phyloP scores from a whole-genome alignment of 1,140 invertebrate genomes.

The Lineus longissimus region DNA sequence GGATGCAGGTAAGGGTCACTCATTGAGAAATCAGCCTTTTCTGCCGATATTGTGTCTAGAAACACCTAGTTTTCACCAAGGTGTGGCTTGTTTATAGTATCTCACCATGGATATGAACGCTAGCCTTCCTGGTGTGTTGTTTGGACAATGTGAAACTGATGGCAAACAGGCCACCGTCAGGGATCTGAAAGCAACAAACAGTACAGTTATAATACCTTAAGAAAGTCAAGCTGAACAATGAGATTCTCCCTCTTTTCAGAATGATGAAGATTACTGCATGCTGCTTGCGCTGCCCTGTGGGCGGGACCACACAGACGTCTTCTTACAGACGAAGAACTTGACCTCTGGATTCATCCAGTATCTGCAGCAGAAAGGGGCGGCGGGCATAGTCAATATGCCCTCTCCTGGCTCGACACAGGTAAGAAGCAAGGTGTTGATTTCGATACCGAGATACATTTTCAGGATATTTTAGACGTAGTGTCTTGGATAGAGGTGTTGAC shows the following conservation, averaged over 20 bases:
- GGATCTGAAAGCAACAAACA: too few species aligned
- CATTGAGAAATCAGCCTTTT: not conserved
- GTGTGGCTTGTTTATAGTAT: too few species aligned
- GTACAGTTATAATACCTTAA: too few species aligned
- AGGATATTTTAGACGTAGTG: too few species aligned
- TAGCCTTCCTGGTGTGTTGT: too few species aligned
- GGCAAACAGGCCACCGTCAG: too few species aligned
- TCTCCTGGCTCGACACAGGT: conserved; percentile 65
- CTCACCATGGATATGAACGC: too few species aligned
- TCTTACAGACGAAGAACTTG: conserved; percentile 86
- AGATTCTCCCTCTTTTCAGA: conserved; percentile 61
- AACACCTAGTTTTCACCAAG: too few species aligned
- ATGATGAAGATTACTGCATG: conserved; percentile 93
- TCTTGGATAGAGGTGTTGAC: too few species aligned
- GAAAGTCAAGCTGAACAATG: too few species aligned
- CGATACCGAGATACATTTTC: not conserved
- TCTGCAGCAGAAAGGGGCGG: conserved; percentile 91
- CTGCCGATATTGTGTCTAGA: not conserved
- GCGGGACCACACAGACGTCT: conserved; percentile 83
- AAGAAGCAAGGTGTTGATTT: too few species aligned
- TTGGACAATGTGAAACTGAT: too few species aligned
- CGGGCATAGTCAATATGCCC: conserved; percentile 94
- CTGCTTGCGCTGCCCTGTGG: conserved; percentile 91
- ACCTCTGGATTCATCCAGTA: conserved; percentile 92
- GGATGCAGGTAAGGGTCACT: conserved; percentile 81